Base-by-base conservation (phyloP, 2,113 vertebrate genomes). In the Lichenostomus cassidix region DNA sequence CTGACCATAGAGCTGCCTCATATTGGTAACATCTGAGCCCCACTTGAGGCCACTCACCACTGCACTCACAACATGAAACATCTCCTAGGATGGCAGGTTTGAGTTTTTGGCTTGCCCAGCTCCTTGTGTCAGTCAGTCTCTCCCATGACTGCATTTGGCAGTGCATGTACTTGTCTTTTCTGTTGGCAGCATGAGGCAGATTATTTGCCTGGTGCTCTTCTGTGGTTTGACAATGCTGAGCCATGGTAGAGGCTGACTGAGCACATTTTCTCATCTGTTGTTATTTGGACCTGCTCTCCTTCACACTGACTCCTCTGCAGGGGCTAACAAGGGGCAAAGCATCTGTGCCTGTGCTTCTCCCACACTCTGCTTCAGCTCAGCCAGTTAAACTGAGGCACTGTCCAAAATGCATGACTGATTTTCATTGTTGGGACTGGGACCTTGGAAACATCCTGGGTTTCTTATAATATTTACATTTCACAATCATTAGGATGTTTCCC, bases 261-360 rank as follows among this genome's bases (percentile, higher is more conserved):
- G 52, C 28, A 55, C 37, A 10, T 90, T 71, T 74, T 50, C 42
- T 65, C 14, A 6, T 27, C 23, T 7, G 13, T 31, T 78, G 31
- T 50, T 59, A 41, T 50, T 60, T 44, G 76, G 74, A 71, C 28
- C 6, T 0, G 0, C 11, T 77, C 8, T 77, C 39, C 52, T 65
- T 65, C 35, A 33, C 25, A 25, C 15, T 0, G 0, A 12, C 22
- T 27, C 27, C 56, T 84, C 50, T 37, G 22, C 4, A 5, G 52
- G 31, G n/a, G 42, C 22, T 75, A 35, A 60, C 9, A 25, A 37
- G 59, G 31, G 39, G 49, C 55, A 29, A 78, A 17, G 7, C 5
- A 55, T 15, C 71, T 7, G 2, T 0, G 0, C n/a, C 44, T 64
- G 53, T 0, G 0, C 47, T 67, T 56, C n/a, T 50, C 59, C 77